phyloP scores from a whole-genome alignment of 2,113 vertebrate species.

The Oxyruncus cristatus region DNA sequence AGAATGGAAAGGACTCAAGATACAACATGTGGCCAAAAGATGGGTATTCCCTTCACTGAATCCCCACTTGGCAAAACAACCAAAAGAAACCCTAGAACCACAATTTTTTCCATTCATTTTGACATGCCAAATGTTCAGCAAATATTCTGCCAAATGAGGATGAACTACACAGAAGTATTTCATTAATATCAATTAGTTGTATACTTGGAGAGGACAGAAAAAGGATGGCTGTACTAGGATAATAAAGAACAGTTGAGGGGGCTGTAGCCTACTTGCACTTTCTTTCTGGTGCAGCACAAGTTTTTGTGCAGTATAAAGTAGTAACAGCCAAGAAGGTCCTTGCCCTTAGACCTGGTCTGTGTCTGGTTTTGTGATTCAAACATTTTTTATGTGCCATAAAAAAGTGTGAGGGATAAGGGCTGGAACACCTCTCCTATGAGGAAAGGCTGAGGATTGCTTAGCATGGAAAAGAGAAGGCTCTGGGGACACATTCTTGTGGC shows the following conservation, averaged over 20 bases:
- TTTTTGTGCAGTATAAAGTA: background rate
- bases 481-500: background rate
- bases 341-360: background rate
- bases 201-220: background rate
- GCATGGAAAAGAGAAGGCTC: background rate
- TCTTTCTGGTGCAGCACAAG: background rate
- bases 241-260: background rate
- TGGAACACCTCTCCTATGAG: background rate
- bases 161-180: background rate
- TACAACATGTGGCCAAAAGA: background rate
- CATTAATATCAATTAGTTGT: background rate
- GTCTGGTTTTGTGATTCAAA: background rate
- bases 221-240: background rate
- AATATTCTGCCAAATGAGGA: background rate
- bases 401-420: background rate
- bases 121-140: background rate
- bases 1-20: background rate
- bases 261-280: rapidly evolving
- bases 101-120: background rate
- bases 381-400: background rate
- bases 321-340: background rate
- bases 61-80: background rate
- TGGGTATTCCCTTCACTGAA: background rate
- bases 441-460: background rate
- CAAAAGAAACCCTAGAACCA: background rate